These are phyloP conservation scores for Callopanchax toddi DNA, from an alignment of 2,113 vertebrate species.

Conservation along the genomic window DNA sequence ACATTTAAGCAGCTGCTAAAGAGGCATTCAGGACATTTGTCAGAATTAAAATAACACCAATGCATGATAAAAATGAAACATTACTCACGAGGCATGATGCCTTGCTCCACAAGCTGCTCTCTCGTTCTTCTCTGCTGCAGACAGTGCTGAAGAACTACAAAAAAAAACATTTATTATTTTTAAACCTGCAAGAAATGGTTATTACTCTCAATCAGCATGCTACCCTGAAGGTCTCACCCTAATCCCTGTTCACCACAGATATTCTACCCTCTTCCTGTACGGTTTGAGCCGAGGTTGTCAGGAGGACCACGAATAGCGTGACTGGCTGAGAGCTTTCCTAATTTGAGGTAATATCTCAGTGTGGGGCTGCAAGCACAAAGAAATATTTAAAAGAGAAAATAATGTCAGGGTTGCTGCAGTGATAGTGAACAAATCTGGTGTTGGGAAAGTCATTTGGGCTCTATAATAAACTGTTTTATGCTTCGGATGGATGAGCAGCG, in stretches of 20 bases:
- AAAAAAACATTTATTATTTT: constrained; percentile 23
- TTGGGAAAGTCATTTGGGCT: constrained; percentile 7
- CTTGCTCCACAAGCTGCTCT: constrained; percentile 95
- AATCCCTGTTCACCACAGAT: constrained; percentile 46
- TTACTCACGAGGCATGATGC: constrained; percentile 98
- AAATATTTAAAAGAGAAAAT: constrained; percentile 32
- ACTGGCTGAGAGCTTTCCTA: constrained; percentile 22
- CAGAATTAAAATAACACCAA: too few species aligned
- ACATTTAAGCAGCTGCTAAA: background rate
- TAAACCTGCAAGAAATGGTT: constrained; percentile 43
- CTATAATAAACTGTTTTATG: constrained; percentile 37
- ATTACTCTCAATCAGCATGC: constrained; percentile 36
- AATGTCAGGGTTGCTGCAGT: constrained; percentile 11
- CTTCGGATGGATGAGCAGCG: constrained; percentile 28
- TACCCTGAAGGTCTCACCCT: constrained; percentile 12
- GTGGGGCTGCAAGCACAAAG: constrained; percentile 33
- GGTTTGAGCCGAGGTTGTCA: constrained; percentile 37
- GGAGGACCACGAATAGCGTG: constrained; percentile 23
- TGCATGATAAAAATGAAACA: too few species aligned
- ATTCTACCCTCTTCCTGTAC: constrained; percentile 64
- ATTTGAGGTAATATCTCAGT: constrained; percentile 25
- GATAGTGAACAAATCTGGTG: constrained; percentile 13
- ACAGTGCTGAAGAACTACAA: constrained; percentile 92
- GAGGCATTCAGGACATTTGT: background rate
- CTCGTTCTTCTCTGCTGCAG: constrained; percentile 94